A percentile compares a stretch with the other conserved stretches of the same genome.
Evolutionary conservation across 2,888 invertebrate species (phyloP).

Genomic region (Lepidocyrtinus sp.): DNA sequence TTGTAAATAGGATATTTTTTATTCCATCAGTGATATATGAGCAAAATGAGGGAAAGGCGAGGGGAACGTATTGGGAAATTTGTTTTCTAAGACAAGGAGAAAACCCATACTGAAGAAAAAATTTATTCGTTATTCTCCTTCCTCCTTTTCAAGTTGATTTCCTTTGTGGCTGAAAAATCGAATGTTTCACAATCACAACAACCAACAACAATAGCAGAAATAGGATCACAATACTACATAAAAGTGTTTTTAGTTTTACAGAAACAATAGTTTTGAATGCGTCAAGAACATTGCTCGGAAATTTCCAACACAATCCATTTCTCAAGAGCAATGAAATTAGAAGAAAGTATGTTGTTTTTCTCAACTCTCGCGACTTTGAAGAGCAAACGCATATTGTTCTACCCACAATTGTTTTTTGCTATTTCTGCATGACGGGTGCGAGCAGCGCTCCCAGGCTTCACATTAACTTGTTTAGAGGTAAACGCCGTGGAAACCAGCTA

Average conservation of each 20-base stretch:
- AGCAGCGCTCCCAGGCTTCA: neutral
- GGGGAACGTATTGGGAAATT: neutral
- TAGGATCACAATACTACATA: slow-evolving; percentile 8
- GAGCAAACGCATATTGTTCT: neutral
- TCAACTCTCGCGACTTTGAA: neutral
- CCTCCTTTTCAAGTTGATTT: slow-evolving; percentile 23
- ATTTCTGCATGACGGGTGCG: neutral
- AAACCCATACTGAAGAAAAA: neutral
- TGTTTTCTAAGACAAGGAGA: slow-evolving; percentile 30
- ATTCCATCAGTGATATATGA: no score
- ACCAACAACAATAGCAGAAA: slow-evolving; percentile 16
- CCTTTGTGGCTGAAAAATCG: slow-evolving; percentile 46
- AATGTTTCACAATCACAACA: slow-evolving; percentile 38
- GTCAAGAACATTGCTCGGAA: neutral
- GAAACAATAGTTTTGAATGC: neutral
- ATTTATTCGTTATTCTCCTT: neutral
- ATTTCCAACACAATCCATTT: neutral
- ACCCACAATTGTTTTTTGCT: neutral
- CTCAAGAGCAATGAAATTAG: neutral
- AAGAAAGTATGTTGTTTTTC: neutral
- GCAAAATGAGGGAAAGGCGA: neutral
- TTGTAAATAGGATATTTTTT: no score
- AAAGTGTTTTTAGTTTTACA: slow-evolving; percentile 32
- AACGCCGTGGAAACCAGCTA: no score
- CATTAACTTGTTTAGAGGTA: neutral